Evolutionary conservation across 2,797 vertebrate genomes (phyloP).

Genomic region (Muraenolepis orangiensis): DNA sequence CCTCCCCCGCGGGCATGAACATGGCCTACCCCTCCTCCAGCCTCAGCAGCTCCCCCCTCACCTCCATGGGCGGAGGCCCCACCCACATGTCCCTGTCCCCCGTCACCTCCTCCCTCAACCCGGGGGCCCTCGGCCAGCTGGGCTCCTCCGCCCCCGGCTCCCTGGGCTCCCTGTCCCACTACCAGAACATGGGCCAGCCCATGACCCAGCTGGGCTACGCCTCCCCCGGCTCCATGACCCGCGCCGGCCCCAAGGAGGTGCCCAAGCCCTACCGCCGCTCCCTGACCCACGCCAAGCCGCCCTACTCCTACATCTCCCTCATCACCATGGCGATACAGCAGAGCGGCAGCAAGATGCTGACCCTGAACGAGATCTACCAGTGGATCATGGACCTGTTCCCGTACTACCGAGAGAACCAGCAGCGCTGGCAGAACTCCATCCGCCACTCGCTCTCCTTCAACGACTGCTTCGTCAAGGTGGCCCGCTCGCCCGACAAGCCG

Average conservation of each 20-base stretch:
- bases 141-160: conserved; percentile 61
- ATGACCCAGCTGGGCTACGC: conserved; percentile 76
- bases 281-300: conserved; percentile 86
- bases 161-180: conserved; percentile 75
- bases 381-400: conserved; percentile 96
- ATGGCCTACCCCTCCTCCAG: conserved; percentile 75
- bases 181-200: conserved; percentile 77
- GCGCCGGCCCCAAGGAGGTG: conserved; percentile 74
- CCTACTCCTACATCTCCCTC: conserved; percentile 89
- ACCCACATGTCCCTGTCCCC: conserved; percentile 77
- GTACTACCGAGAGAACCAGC: conserved; percentile 89
- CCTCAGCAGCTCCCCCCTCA: conserved; percentile 63
- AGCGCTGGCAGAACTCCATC: conserved; percentile 91
- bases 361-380: conserved; percentile 90
- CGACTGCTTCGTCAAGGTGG: conserved; percentile 90
- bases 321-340: conserved; percentile 94
- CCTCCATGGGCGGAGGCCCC: conserved; percentile 65
- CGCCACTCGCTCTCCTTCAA: conserved; percentile 92
- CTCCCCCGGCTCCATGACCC: conserved; percentile 60
- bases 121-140: conserved; percentile 69
- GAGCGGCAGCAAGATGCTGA: conserved; percentile 88
- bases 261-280: conserved; percentile 83
- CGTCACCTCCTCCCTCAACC: conserved; percentile 68
- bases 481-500: conserved; percentile 86
- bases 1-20: conserved; percentile 74